Evolutionary conservation across 2,113 vertebrate genomes (phyloP).

Genomic region (Limanda limanda): DNA sequence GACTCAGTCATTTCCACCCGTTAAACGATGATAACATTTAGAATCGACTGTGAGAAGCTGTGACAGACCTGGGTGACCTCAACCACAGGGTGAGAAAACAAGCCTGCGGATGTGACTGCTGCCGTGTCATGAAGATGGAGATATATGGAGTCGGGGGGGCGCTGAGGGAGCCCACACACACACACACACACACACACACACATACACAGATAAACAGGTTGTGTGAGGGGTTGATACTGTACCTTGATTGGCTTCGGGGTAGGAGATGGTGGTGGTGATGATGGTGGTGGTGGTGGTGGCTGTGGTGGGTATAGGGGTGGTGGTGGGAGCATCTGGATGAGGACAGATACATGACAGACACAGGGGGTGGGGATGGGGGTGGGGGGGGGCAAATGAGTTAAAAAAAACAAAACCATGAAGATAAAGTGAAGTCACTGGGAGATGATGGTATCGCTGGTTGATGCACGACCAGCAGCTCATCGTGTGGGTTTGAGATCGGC

Average conservation of each 20-base stretch:
- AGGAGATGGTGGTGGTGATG: slow-evolving; percentile 73
- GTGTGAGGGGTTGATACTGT: slow-evolving; percentile 75
- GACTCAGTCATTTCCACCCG: not conserved
- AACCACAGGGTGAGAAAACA: not conserved
- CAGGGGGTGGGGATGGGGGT: slow-evolving; percentile 11
- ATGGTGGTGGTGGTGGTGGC: slow-evolving; percentile 79
- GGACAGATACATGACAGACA: slow-evolving; percentile 82
- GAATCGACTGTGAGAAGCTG: not conserved
- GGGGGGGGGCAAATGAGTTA: slow-evolving; percentile 62
- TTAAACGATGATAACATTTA: not conserved
- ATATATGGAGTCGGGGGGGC: slow-evolving; percentile 9
- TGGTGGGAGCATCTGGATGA: slow-evolving; percentile 86
- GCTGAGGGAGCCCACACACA: slow-evolving; percentile 1
- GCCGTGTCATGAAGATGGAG: slow-evolving; percentile 29
- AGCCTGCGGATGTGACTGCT: not conserved
- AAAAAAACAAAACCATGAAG: slow-evolving; percentile 48
- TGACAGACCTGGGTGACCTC: not conserved
- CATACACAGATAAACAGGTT: slow-evolving; percentile 26
- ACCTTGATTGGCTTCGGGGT: slow-evolving; percentile 80
- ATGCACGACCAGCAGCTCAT: slow-evolving; percentile 25
- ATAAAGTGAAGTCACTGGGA: slow-evolving; percentile 56
- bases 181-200: slow-evolving; percentile 26
- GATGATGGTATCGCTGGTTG: slow-evolving; percentile 12
- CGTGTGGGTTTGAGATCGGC: not conserved
- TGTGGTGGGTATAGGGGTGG: slow-evolving; percentile 84